phyloP scores from a whole-genome alignment of 2,888 invertebrate genomes.

The Phorcus lineatus region DNA sequence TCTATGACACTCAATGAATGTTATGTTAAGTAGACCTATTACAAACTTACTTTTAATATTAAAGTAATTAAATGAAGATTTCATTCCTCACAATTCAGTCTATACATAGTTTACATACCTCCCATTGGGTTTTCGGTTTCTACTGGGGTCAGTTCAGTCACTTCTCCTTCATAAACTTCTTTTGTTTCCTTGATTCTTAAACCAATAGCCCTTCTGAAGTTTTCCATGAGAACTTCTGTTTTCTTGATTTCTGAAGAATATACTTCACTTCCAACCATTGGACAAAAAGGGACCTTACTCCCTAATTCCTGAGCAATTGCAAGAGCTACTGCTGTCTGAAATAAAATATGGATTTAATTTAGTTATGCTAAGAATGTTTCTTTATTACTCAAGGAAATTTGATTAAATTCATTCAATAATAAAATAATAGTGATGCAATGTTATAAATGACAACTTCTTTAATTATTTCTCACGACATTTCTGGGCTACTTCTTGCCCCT shows the following conservation, averaged over 20 bases:
- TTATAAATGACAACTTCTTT: no score
- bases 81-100: no score
- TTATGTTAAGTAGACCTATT: no score
- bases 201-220: conserved; percentile 97
- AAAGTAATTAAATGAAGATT: no score
- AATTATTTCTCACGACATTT: no score
- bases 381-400: background rate
- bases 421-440: no score
- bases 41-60: no score
- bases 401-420: no score
- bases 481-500: no score
- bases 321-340: conserved; percentile 92
- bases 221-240: conserved; percentile 99
- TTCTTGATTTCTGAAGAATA: conserved; percentile 99
- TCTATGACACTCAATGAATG: no score
- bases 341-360: conserved; percentile 15
- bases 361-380: background rate
- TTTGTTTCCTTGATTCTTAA: conserved; percentile 88
- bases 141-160: conserved; percentile 96
- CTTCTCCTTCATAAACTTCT: conserved; percentile 99
- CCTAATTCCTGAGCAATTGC: conserved; percentile 99
- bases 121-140: conserved; percentile 98
- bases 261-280: conserved; percentile 84
- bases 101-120: conserved; percentile 77
- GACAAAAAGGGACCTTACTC: conserved; percentile 85